Evolutionary conservation across 1,140 invertebrate species (phyloP).

Genomic region (Forficula auricularia): DNA sequence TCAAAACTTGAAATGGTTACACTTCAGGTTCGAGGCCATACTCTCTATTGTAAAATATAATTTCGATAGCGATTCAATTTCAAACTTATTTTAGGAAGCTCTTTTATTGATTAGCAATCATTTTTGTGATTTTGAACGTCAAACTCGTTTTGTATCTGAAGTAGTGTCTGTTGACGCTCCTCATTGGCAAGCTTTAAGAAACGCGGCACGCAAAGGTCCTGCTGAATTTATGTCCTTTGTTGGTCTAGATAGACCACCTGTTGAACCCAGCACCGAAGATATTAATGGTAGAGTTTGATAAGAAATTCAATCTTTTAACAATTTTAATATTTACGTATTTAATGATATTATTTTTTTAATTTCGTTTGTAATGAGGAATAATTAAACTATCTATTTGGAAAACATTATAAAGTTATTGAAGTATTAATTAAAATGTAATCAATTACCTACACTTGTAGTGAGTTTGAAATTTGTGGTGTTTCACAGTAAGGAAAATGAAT

Average conservation of each 20-base stretch:
- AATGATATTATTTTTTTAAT: too few relatives aligned
- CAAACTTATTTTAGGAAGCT: conserved; percentile 38
- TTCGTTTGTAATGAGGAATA: too few relatives aligned
- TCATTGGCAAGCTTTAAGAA: conserved; percentile 40
- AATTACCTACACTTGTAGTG: too few relatives aligned
- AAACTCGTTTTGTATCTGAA: conserved; percentile 64
- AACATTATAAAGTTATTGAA: too few relatives aligned
- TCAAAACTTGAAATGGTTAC: conserved; percentile 69
- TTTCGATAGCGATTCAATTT: not conserved
- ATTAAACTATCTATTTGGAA: too few relatives aligned
- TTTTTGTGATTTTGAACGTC: conserved; percentile 71
- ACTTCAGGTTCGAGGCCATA: conserved; percentile 30
- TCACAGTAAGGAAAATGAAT: too few relatives aligned
- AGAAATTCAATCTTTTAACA: too few relatives aligned
- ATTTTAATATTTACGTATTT: too few relatives aligned
- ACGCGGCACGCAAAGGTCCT: conserved; percentile 37
- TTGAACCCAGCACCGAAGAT: conserved; percentile 41
- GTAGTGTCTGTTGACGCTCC: conserved; percentile 42
- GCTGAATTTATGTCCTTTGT: conserved; percentile 56
- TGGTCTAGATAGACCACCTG: conserved; percentile 51
- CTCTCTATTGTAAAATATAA: not conserved
- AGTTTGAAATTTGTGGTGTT: too few relatives aligned
- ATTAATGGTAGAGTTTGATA: conserved; percentile 34
- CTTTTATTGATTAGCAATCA: conserved; percentile 70
- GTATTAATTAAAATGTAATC: too few relatives aligned